Conservation (phyloP, 2,888 invertebrate genomes). For the Reticulitermes lucifugus region DNA sequence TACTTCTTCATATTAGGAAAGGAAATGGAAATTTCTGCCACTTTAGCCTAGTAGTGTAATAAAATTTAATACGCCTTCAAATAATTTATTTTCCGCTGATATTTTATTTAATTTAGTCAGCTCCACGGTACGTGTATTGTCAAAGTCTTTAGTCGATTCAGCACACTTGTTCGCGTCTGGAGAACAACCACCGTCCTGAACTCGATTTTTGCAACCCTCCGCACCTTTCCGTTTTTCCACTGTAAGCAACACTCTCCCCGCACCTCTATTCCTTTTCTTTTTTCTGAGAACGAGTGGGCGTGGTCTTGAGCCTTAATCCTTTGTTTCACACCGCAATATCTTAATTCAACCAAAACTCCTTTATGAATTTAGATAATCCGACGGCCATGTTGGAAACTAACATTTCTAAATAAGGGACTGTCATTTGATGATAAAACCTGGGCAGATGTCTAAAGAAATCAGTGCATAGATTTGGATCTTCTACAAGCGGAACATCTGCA, state of each 20-base stretch:
- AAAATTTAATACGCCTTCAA: too few species aligned
- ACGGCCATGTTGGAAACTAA: not conserved
- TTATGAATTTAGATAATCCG: slow-evolving; percentile 14
- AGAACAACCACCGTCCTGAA: not conserved
- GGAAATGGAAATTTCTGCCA: too few species aligned
- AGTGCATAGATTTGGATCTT: too few species aligned
- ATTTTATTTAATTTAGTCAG: too few species aligned
- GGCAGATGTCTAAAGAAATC: not conserved
- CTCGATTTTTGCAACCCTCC: not conserved
- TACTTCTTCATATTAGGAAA: too few species aligned
- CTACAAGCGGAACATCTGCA: too few species aligned
- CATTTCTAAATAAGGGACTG: not conserved
- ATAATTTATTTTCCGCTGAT: too few species aligned
- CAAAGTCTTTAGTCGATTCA: not conserved
- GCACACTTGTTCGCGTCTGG: not conserved
- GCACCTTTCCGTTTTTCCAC: not conserved
- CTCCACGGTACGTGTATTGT: not conserved
- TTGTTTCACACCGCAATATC: not conserved
- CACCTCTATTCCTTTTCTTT: not conserved
- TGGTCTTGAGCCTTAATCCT: not conserved
- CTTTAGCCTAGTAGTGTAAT: too few species aligned
- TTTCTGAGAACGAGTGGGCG: not conserved
- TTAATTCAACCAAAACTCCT: not conserved
- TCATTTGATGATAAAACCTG: not conserved
- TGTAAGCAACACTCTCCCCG: slow-evolving; percentile 1